These are phyloP conservation scores for Barnardius zonarius DNA, from an alignment of 2,113 vertebrate genomes.

Conservation along the genomic window DNA sequence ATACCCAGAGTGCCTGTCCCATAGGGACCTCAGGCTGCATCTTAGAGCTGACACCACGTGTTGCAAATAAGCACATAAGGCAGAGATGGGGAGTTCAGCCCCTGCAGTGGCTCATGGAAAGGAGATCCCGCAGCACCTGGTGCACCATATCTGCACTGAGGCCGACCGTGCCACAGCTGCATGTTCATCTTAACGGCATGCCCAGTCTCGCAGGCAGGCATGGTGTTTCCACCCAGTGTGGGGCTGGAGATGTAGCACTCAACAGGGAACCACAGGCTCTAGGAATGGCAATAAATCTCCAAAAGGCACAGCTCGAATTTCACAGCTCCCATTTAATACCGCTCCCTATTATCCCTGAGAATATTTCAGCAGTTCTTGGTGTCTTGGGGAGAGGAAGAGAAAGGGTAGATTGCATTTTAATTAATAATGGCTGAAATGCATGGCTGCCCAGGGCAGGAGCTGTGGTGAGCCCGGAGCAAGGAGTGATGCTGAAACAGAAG, in stretches of 20 bases:
- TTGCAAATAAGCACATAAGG: not conserved
- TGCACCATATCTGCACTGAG: not conserved
- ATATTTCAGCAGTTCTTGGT: not conserved
- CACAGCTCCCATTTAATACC: constrained; percentile 8
- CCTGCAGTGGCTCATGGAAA: rapidly evolving
- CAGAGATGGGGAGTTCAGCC: not conserved
- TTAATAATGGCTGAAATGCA: constrained; percentile 17
- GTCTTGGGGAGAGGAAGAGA: not conserved
- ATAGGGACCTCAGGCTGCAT: not conserved
- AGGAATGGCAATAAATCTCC: not conserved
- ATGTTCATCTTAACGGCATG: rapidly evolving
- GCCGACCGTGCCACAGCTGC: not conserved
- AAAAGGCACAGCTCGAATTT: not conserved
- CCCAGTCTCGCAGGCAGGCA: not conserved
- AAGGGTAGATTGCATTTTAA: constrained; percentile 22
- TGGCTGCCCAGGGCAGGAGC: not conserved
- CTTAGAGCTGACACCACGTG: not conserved
- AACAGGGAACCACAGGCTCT: not conserved
- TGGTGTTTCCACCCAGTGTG: not conserved
- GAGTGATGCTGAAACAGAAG: not conserved
- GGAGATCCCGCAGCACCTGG: not conserved
- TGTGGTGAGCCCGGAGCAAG: not conserved
- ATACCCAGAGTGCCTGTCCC: not conserved
- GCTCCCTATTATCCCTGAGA: constrained; percentile 1
- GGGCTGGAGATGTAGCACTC: not conserved